Percentiles rank a stretch among this genome's conserved stretches.
Evolutionary conservation across 2,113 vertebrate species (phyloP).

Genomic region (Puma concolor): DNA sequence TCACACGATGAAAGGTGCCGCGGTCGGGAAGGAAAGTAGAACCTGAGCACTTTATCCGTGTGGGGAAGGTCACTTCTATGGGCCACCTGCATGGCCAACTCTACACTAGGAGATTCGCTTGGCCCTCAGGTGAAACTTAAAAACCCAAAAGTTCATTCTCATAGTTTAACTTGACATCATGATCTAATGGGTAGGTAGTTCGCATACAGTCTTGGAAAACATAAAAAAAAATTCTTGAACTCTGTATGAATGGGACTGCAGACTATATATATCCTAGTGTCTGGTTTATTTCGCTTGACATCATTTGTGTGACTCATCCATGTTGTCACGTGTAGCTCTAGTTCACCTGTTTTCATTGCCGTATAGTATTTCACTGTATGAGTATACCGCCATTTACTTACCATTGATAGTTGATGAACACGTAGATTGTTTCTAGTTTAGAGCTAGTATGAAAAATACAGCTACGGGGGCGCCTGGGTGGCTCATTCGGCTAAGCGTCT

Average conservation of each 20-base stretch:
- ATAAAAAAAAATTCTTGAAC: not conserved
- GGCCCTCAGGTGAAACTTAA: not conserved
- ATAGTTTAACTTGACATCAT: not conserved
- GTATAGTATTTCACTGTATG: not conserved
- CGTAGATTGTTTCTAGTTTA: not conserved
- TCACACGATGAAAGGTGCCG: not conserved
- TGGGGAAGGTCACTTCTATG: not conserved
- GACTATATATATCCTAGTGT: not conserved
- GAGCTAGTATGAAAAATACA: not conserved
- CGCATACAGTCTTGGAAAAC: conserved; percentile 13
- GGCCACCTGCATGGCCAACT: not conserved
- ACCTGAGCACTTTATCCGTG: not conserved
- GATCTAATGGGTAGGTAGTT: not conserved
- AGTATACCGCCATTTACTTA: not conserved
- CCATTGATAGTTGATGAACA: not conserved
- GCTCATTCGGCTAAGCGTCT: too few relatives aligned
- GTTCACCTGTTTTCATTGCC: not conserved
- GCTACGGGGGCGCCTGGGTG: too few relatives aligned
- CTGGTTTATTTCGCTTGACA: not conserved
- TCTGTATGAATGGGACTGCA: not conserved
- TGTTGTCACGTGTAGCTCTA: not conserved
- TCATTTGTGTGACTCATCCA: not conserved
- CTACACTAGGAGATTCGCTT: conserved; percentile 4
- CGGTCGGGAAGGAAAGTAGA: not conserved
- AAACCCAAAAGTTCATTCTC: conserved; percentile 42